phyloP scores from a whole-genome alignment of 1,140 invertebrate species.

The Lepidostoma basale region DNA sequence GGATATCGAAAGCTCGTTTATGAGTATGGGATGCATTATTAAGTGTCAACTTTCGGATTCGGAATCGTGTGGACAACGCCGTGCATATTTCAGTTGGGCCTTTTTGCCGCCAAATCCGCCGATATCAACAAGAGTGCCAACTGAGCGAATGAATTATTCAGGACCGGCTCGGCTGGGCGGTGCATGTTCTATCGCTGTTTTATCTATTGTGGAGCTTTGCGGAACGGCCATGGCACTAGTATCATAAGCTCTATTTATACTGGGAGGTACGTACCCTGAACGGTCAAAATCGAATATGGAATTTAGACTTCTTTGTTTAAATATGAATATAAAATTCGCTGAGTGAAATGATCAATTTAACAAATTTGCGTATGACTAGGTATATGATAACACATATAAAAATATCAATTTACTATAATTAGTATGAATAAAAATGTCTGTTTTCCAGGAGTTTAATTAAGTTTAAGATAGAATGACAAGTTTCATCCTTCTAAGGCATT shows the following conservation, averaged over 20 bases:
- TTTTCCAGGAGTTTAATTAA: no score
- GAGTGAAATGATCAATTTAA: no score
- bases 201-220: constrained; percentile 46
- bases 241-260: constrained; percentile 44
- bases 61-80: constrained; percentile 6
- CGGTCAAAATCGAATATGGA: no score
- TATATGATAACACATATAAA: no score
- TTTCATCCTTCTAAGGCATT: no score
- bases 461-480: no score
- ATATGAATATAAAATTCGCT: no score
- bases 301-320: no score
- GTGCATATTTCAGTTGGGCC: constrained; percentile 27
- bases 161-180: constrained; percentile 23
- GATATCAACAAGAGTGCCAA: constrained; percentile 40
- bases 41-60: neutral
- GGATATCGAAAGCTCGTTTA: neutral
- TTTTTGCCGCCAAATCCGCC: constrained; percentile 42
- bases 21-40: neutral
- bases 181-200: constrained; percentile 47
- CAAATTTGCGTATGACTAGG: no score
- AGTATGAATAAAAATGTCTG: no score
- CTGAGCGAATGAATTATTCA: constrained; percentile 45
- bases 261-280: no score
- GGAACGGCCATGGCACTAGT: constrained; percentile 34
- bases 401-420: no score